Base-by-base conservation (phyloP, 2,797 vertebrate genomes). In the Sparidentex hasta region DNA sequence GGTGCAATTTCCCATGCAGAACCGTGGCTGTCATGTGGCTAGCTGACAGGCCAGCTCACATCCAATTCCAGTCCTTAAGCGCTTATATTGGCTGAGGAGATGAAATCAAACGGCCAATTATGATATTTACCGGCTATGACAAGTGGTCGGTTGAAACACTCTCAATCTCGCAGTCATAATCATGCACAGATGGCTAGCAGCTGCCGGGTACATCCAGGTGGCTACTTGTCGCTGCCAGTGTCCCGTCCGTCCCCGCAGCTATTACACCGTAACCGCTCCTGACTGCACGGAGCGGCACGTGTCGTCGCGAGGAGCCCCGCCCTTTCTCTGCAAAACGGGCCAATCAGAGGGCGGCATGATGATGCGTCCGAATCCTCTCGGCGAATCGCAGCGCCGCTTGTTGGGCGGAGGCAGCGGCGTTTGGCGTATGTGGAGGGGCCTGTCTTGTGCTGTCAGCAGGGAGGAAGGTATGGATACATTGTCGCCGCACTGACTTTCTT, bases 331-430 rank as follows among this genome's bases (percentile, higher is more conserved):
- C 3, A 3, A 4, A 27, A 27, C 27, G 27, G 27, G 27, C 93
- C 91, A 94, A 93, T 90, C 77, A 47, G 14, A 29, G 0, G 0
- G 1, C 18, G 23, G 1, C 1, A 29, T 83, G 43, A 18, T 72
- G 6, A 23, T 6, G 50, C 7, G 5, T 33, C 14, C 0, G 0
- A 1, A 3, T 8, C 2, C 0, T 12, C 8, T 63, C 51, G 5
- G 69, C 93, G 11, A 94, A 94, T 94, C 92, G 66, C 27, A 52
- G 74, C 43, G 51, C 80, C 2, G 1, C 17, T 92, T 93, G 71
- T 91, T 94, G 74, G 2, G 33, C 4, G 7, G 14, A 3, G 67
- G 47, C 65, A 1, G 50, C n/a, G 17, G 62, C 5, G 12, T 55
- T 55, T 57, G 81, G 18, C 80, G 29, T 13, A 44, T 27, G 18